Conservation (phyloP, 2,113 vertebrate species). For the Nesogale talazaci region DNA sequence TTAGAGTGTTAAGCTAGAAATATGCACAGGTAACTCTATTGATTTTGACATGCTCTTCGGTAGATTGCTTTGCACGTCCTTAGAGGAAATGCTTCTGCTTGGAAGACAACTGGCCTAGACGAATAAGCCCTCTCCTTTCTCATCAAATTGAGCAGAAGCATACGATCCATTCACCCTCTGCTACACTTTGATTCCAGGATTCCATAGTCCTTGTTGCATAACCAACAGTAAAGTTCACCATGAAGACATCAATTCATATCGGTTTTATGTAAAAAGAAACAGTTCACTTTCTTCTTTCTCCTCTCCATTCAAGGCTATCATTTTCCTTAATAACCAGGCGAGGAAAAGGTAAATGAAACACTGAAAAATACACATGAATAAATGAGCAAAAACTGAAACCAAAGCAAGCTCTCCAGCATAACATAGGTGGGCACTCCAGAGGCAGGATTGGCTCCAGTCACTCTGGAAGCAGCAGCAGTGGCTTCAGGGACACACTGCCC, state of each 20-base stretch:
- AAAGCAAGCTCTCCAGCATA: background rate
- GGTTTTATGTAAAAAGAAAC: background rate
- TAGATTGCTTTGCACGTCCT: background rate
- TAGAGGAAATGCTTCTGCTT: background rate
- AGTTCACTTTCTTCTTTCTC: background rate
- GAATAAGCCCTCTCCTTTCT: background rate
- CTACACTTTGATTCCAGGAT: background rate
- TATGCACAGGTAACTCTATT: background rate
- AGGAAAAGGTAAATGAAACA: background rate
- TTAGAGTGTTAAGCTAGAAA: background rate
- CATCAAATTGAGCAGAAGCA: background rate
- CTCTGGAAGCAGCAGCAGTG: background rate
- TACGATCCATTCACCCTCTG: background rate
- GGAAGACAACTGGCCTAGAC: background rate
- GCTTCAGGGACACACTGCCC: background rate
- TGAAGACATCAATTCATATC: background rate
- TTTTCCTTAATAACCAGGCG: background rate
- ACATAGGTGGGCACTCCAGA: background rate
- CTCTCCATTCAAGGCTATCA: background rate
- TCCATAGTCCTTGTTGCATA: background rate
- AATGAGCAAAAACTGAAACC: background rate
- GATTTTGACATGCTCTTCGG: too few relatives aligned
- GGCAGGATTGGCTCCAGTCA: background rate
- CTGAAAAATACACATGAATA: background rate
- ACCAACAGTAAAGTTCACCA: fast-evolving